Percentiles rank a stretch among this genome's conserved stretches.
These are phyloP conservation scores for Bombus vancouverensis DNA, from an alignment of 1,140 invertebrate species.

Conservation along the genomic window DNA sequence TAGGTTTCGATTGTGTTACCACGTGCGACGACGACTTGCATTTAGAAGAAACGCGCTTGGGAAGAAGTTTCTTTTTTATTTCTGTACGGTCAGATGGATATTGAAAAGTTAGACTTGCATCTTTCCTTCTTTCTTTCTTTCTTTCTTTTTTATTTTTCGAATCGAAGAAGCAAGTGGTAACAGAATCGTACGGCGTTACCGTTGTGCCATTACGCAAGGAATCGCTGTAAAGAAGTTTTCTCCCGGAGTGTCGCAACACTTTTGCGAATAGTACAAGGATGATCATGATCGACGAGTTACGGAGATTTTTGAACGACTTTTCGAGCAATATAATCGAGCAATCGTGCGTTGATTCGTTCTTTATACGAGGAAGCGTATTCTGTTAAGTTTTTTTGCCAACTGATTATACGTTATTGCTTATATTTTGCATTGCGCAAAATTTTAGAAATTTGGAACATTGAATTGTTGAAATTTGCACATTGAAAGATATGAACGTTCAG, in stretches of 20 bases:
- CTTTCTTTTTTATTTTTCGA: neutral
- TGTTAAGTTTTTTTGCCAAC: neutral
- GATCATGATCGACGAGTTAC: neutral
- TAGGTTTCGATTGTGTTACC: conserved; percentile 44
- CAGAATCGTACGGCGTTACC: conserved; percentile 32
- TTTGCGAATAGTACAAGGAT: neutral
- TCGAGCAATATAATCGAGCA: conserved; percentile 53
- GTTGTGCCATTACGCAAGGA: conserved; percentile 43
- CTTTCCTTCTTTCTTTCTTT: neutral
- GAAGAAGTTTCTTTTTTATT: neutral
- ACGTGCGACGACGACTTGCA: conserved; percentile 18
- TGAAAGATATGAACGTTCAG: neutral
- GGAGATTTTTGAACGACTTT: conserved; percentile 8
- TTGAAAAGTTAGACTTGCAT: neutral
- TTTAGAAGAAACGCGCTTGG: neutral
- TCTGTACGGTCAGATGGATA: neutral
- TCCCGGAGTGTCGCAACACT: conserved; percentile 26
- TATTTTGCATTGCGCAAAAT: neutral
- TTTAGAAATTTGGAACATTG: too few relatives aligned
- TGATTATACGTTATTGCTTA: fast-evolving
- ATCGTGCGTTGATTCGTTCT: conserved; percentile 22
- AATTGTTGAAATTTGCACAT: neutral
- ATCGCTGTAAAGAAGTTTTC: conserved; percentile 17
- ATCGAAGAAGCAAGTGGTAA: conserved; percentile 19
- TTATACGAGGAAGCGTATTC: neutral